Evolutionary conservation across 2,888 invertebrate genomes (phyloP).

Genomic region (Parnassius smintheus): DNA sequence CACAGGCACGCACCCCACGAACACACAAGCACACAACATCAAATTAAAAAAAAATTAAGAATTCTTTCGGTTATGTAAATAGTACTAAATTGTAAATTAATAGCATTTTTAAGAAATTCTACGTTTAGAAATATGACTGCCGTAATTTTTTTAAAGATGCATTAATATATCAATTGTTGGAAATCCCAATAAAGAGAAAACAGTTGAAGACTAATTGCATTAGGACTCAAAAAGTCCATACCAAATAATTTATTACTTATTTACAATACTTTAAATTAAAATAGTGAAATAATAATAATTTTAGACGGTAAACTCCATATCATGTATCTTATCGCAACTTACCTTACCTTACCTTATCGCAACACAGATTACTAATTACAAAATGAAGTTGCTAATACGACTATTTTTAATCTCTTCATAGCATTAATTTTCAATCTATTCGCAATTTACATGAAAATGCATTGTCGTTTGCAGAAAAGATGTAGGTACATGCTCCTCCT

Average conservation of each 20-base stretch:
- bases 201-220: neutral
- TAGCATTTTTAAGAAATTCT: too few species aligned
- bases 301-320: slow-evolving; percentile 37
- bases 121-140: too few species aligned
- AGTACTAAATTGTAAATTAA: too few species aligned
- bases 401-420: slow-evolving; percentile 11
- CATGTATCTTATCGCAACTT: slow-evolving; percentile 44
- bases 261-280: slow-evolving; percentile 9
- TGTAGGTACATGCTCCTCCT: too few species aligned
- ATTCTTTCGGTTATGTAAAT: too few species aligned
- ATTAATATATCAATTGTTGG: too few species aligned
- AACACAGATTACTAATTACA: slow-evolving; percentile 49
- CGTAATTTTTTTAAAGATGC: too few species aligned
- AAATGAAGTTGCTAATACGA: slow-evolving; percentile 36
- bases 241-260: slow-evolving; percentile 10
- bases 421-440: neutral
- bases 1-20: too few species aligned
- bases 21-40: too few species aligned
- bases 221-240: neutral
- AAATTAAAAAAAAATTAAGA: too few species aligned
- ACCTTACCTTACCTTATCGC: slow-evolving; percentile 54
- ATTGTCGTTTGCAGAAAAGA: too few species aligned
- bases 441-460: neutral
- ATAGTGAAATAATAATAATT: slow-evolving; percentile 32
- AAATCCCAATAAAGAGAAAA: too few species aligned